phyloP scores from a whole-genome alignment of 2,888 invertebrate species.

The Drosophila lutescens region DNA sequence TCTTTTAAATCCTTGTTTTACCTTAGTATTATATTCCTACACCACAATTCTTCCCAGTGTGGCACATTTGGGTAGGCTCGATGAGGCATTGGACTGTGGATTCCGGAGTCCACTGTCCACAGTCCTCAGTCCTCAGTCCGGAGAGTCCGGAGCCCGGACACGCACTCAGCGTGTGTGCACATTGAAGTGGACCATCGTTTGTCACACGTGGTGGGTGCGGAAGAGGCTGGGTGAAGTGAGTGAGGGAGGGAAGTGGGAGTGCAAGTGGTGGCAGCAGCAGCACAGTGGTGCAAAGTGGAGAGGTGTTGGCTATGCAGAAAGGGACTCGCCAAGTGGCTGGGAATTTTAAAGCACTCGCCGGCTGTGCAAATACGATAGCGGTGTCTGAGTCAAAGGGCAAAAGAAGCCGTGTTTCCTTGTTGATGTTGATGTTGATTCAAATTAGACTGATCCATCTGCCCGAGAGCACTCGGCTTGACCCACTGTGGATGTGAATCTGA shows the following conservation, averaged over 20 bases:
- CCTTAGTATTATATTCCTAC: too few species aligned
- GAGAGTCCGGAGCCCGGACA: conserved; percentile 41
- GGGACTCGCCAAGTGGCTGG: conserved; percentile 31
- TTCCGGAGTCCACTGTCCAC: conserved; percentile 14
- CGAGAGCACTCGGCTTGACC: conserved; percentile 23
- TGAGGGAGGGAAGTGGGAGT: background rate
- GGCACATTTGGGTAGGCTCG: conserved; percentile 15
- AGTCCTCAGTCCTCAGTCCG: background rate
- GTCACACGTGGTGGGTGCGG: conserved; percentile 61
- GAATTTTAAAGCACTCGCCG: conserved; percentile 25
- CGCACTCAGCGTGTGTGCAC: conserved; percentile 51
- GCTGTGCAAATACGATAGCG: conserved; percentile 25
- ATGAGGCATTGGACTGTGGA: conserved; percentile 19
- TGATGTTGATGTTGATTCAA: conserved; percentile 46
- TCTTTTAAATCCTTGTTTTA: too few species aligned
- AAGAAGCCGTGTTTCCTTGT: conserved; percentile 17
- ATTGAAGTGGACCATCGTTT: conserved; percentile 70
- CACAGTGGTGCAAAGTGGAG: conserved; percentile 26
- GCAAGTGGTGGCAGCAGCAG: background rate
- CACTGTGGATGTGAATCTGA: conserved; percentile 23
- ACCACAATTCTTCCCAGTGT: background rate
- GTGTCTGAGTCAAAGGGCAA: conserved; percentile 25
- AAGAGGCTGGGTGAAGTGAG: background rate
- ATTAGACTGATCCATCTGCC: conserved; percentile 40
- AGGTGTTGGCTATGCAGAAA: conserved; percentile 35